Conservation (phyloP, 2,888 invertebrate genomes). For the Nymphalis polychloros region DNA sequence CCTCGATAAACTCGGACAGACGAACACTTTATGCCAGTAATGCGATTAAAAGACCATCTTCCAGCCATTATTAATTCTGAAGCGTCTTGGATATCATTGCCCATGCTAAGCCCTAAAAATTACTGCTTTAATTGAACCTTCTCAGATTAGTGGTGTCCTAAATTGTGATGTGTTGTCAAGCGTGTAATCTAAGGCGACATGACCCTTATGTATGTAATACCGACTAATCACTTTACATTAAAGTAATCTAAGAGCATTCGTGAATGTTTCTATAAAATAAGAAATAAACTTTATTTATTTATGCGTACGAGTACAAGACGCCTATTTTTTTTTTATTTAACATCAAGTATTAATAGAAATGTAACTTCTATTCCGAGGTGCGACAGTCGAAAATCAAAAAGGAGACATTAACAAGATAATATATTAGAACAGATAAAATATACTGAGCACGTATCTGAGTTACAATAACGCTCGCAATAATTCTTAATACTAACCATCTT, state of each 20-base stretch:
- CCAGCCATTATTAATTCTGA: slow-evolving; percentile 27
- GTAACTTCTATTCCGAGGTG: not conserved
- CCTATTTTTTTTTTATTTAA: too few species aligned
- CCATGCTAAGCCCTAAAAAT: slow-evolving; percentile 1
- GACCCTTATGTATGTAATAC: too few species aligned
- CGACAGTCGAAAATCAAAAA: slow-evolving; percentile 7
- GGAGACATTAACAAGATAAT: slow-evolving; percentile 7
- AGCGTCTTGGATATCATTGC: slow-evolving; percentile 29
- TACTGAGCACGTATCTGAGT: not conserved
- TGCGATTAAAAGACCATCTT: slow-evolving; percentile 34
- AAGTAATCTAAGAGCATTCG: too few species aligned
- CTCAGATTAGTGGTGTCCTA: not conserved
- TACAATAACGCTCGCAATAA: slow-evolving; percentile 13
- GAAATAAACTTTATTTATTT: too few species aligned
- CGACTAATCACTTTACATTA: too few species aligned
- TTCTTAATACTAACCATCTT: slow-evolving; percentile 3
- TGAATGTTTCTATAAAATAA: too few species aligned
- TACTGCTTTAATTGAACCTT: not conserved
- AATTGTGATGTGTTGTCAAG: too few species aligned
- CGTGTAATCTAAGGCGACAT: too few species aligned
- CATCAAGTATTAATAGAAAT: not conserved
- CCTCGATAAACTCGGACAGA: slow-evolving; percentile 26
- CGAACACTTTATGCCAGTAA: slow-evolving; percentile 18
- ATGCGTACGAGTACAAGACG: too few species aligned
- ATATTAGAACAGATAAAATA: not conserved